These are phyloP conservation scores for Drosophila paranaensis DNA, from an alignment of 2,888 invertebrate genomes.

Conservation along the genomic window DNA sequence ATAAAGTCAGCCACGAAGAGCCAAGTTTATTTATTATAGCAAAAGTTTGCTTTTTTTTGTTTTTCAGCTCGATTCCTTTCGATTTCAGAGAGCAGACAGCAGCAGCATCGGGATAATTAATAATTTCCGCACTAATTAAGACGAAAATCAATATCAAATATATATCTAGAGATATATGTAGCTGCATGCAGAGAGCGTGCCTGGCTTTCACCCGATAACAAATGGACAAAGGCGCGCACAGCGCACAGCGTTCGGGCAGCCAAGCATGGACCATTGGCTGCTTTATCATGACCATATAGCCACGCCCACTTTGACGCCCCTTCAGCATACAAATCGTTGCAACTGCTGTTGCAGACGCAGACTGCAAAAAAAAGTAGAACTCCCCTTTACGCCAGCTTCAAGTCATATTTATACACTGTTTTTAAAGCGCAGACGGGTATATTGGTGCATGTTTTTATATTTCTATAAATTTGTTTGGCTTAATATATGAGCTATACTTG, in stretches of 20 bases:
- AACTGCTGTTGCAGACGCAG: conserved; percentile 8
- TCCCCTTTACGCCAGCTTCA: not conserved
- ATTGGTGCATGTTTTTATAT: not conserved
- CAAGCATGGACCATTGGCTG: conserved; percentile 29
- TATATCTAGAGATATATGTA: not conserved
- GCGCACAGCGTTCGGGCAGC: conserved; percentile 16
- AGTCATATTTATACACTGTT: not conserved
- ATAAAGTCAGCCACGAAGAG: conserved; percentile 23
- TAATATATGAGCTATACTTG: not conserved
- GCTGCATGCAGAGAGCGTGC: conserved; percentile 44
- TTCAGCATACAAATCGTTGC: conserved; percentile 12
- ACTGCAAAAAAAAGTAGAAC: not conserved
- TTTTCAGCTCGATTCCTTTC: too few species aligned
- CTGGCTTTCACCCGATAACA: conserved; percentile 52
- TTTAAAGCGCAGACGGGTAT: not conserved
- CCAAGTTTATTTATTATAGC: conserved; percentile 12
- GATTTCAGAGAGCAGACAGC: not conserved
- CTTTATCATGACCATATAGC: not conserved
- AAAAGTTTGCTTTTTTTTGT: not conserved
- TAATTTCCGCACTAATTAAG: conserved; percentile 79
- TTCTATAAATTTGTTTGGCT: not conserved
- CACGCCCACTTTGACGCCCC: not conserved
- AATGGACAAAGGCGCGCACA: conserved; percentile 12
- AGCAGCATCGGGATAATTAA: conserved; percentile 63
- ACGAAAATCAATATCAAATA: conserved; percentile 41